A percentile compares a stretch with the other conserved stretches of the same genome.
These are phyloP conservation scores for Gadopsis bispinosus DNA, from an alignment of 2,797 vertebrate species.

Conservation along the genomic window DNA sequence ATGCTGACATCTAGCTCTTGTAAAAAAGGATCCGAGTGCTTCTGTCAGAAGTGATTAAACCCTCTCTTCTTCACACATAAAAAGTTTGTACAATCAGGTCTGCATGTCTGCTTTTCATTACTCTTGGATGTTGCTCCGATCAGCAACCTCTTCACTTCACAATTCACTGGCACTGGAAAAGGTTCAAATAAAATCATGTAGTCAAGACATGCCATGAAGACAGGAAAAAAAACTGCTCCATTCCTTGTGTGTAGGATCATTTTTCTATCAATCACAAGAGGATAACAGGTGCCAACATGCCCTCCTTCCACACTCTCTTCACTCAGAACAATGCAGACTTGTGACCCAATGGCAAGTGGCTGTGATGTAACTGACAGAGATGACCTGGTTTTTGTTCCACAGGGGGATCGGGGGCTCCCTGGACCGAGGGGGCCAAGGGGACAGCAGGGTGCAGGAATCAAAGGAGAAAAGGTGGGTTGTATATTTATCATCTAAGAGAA, in stretches of 20 bases:
- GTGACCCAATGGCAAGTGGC: conserved; percentile 40
- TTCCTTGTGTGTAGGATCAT: conserved; percentile 47
- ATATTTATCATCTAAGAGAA: conserved; percentile 66
- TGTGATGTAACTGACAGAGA: conserved; percentile 54
- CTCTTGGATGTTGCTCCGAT: conserved; percentile 1
- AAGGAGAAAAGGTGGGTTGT: conserved; percentile 91
- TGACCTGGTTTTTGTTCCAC: conserved; percentile 70
- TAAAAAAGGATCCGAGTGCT: conserved; percentile 26
- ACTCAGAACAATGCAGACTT: conserved; percentile 61
- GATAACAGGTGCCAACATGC: conserved; percentile 65
- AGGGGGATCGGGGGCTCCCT: conserved; percentile 90
- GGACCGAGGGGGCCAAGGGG: conserved; percentile 88
- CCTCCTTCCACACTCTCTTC: conserved; percentile 27
- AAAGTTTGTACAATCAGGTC: conserved; percentile 7
- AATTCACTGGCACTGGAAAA: conserved; percentile 2
- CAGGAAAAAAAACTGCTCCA: conserved; percentile 18
- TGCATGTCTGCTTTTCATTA: conserved; percentile 28
- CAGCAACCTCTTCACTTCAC: conserved; percentile 6
- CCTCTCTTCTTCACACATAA: conserved; percentile 5
- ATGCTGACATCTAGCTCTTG: conserved; percentile 17
- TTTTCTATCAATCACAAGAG: conserved; percentile 49
- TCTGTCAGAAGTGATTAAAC: conserved; percentile 27
- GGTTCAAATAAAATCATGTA: conserved; percentile 2
- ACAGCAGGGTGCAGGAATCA: conserved; percentile 88
- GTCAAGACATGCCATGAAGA: conserved; percentile 6